These are phyloP conservation scores for Caenorhabditis elegans DNA, from an alignment of 1,140 invertebrate species.

Conservation along the genomic window WBcel235 BX284606.5:731001-731500, in stretches of 20 bases:
- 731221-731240: no score
- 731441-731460: no score
- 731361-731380: constrained; percentile 23
- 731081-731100: neutral
- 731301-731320: neutral
- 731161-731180: no score
- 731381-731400: neutral
- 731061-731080: neutral
- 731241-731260: neutral
- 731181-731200: neutral
- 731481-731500: no score
- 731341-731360: constrained; percentile 31
- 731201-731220: neutral
- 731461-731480: no score
- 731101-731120: no score
- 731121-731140: no score
- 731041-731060: neutral
- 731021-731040: no score
- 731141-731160: no score
- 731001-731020: no score
- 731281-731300: neutral
- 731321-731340: constrained; percentile 16
- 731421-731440: no score
- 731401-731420: neutral
- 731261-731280: neutral